Evolutionary conservation across 2,113 vertebrate species (phyloP), one percentile per base, ranked within the genome.

Genomic region (Hiodon alosoides): DNA sequence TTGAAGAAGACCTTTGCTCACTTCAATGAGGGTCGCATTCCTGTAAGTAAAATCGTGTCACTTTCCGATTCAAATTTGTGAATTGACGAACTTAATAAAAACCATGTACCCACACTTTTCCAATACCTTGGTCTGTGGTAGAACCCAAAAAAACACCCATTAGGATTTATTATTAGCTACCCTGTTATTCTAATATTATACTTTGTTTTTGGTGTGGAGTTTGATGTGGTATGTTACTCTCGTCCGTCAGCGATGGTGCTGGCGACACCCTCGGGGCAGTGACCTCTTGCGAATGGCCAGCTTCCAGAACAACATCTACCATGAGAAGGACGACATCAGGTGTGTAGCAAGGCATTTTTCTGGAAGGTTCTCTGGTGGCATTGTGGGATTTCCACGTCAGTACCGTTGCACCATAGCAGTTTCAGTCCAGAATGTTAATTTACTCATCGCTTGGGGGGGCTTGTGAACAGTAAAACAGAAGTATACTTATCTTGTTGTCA

Each of bases 321-420:
- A 95, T 0, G 93, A 94, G 88, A 95, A 93, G 3, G 95, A 97
- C n/a, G 94, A 96, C 7, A 80, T 94, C 80, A 94, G 94, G 96
- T 98, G 79, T 81, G 79, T 79, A 13, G 47, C 4, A 1, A 14
- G 47, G 10, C 13, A 4, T 57, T 17, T 62, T 62, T 58, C 48
- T 54, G 16, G 58, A 3, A 9, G 14, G 9, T 59, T 59, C 58
- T 14, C 9, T 31, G 31, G 31, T 31, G 7, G 62, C 9, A 31
- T 31, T 9, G 17, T 17, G 5, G 6, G 64, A 46, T 46, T 9
- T 31, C 10, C 64, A 11, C 31, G 31, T 66, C 8, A 47, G 31
- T 66, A 46, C 16, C 31, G 16, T 64, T 4, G n/a, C 61, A 17
- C 61, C 2, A 7, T 17, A 64, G 13, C 3, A 0, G 0, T 64